Conservation (phyloP, 2,888 invertebrate species). For the Mesochorus sp. region DNA sequence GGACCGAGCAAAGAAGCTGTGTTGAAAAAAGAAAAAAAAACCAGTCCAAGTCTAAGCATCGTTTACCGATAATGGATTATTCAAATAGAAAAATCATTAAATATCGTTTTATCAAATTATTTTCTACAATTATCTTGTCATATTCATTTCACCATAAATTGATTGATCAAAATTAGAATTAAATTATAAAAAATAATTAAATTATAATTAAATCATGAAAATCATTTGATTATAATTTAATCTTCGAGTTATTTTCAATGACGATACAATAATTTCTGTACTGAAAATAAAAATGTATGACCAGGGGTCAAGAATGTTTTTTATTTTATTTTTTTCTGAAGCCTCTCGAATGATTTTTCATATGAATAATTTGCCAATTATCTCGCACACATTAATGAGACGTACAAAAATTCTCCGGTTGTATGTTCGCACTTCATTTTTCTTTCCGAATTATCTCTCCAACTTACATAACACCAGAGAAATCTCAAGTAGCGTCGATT, state of each 20-base stretch:
- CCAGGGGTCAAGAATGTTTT: too few species aligned
- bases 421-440: conserved; percentile 1
- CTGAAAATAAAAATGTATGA: too few species aligned
- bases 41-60: conserved; percentile 64
- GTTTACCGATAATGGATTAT: conserved; percentile 20
- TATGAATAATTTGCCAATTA: neutral
- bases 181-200: too few species aligned
- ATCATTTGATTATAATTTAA: too few species aligned
- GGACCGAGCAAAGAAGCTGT: conserved; percentile 35
- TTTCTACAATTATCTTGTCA: neutral
- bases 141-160: neutral
- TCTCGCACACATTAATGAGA: too few species aligned
- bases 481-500: conserved; percentile 70
- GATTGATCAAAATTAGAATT: neutral
- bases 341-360: neutral
- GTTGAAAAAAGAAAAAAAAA: conserved; percentile 61
- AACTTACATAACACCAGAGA: conserved; percentile 76
- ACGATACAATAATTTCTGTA: too few species aligned
- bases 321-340: too few species aligned
- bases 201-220: too few species aligned
- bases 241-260: too few species aligned
- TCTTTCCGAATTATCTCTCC: conserved; percentile 35
- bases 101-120: neutral
- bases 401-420: too few species aligned
- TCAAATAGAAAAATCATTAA: neutral